phyloP scores from a whole-genome alignment of 2,113 vertebrate species.

The Nibea albiflora region DNA sequence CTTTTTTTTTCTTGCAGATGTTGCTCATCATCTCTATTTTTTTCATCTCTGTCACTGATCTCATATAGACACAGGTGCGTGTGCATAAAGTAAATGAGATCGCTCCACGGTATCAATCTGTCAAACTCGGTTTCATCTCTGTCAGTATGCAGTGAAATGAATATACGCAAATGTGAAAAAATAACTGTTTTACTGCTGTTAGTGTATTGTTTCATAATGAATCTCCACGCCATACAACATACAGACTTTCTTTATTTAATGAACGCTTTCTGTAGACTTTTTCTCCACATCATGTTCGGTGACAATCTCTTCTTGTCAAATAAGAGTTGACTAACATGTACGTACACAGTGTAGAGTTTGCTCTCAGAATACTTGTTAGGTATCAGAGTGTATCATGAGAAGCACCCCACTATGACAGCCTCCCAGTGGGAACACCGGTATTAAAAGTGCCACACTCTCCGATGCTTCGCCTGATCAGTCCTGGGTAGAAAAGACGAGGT shows the following conservation, averaged over 20 bases:
- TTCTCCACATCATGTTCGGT: constrained; percentile 1
- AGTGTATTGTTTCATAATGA: too few species aligned
- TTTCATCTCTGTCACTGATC: constrained; percentile 77
- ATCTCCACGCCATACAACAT: too few species aligned
- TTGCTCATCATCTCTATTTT: constrained; percentile 43
- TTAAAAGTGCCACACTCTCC: constrained; percentile 59
- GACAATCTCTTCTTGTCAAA: constrained; percentile 11
- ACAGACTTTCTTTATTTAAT: neutral
- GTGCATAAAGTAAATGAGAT: constrained; percentile 75
- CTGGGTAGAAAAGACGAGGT: constrained; percentile 51
- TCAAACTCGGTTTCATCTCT: constrained; percentile 5
- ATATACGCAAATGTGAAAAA: neutral
- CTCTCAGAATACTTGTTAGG: constrained; percentile 33
- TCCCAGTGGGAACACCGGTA: constrained; percentile 49
- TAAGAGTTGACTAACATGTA: constrained; percentile 7
- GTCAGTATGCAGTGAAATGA: neutral
- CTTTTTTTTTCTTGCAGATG: neutral
- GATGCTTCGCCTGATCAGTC: constrained; percentile 66
- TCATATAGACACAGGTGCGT: constrained; percentile 78
- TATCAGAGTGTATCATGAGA: constrained; percentile 48
- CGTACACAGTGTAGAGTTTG: constrained; percentile 14
- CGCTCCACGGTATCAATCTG: neutral
- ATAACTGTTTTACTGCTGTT: neutral
- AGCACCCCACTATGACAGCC: constrained; percentile 46
- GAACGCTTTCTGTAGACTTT: neutral